These are phyloP conservation scores for Ramphastos sulfuratus DNA, from an alignment of 2,113 vertebrate genomes.

Conservation along the genomic window DNA sequence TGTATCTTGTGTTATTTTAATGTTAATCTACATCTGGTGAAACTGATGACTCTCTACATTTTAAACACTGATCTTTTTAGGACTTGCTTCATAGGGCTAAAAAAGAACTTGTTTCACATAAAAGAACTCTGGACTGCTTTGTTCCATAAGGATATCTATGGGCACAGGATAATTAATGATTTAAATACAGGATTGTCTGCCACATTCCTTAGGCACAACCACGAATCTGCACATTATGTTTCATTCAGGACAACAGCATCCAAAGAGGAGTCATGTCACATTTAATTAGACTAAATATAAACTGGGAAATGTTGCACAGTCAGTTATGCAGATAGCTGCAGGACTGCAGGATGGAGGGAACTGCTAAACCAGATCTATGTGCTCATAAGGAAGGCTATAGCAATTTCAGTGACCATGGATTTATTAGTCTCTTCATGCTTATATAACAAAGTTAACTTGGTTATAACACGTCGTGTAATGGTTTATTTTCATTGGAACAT, in stretches of 20 bases:
- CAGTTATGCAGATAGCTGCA: background rate
- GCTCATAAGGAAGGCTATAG: background rate
- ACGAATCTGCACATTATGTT: background rate
- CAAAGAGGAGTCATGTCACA: background rate
- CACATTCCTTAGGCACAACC: background rate
- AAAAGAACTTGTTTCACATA: background rate
- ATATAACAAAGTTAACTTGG: background rate
- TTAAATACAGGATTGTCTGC: background rate
- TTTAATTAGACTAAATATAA: slow-evolving; percentile 20
- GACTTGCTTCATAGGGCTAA: background rate
- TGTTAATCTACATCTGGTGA: background rate
- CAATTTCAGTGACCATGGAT: background rate
- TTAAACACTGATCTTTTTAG: background rate
- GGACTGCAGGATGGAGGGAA: background rate
- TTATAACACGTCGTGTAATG: background rate
- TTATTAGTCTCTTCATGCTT: slow-evolving; percentile 3
- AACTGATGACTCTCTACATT: background rate
- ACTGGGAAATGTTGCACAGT: background rate
- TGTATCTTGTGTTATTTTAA: background rate
- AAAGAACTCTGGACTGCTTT: background rate
- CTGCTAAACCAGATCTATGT: background rate
- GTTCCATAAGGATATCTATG: background rate
- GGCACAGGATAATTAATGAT: background rate
- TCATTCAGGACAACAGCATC: background rate
- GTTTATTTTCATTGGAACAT: background rate